Percentiles rank a stretch among this genome's conserved stretches.
Conservation (phyloP, 2,113 vertebrate species). For the Bungarus multicinctus region DNA sequence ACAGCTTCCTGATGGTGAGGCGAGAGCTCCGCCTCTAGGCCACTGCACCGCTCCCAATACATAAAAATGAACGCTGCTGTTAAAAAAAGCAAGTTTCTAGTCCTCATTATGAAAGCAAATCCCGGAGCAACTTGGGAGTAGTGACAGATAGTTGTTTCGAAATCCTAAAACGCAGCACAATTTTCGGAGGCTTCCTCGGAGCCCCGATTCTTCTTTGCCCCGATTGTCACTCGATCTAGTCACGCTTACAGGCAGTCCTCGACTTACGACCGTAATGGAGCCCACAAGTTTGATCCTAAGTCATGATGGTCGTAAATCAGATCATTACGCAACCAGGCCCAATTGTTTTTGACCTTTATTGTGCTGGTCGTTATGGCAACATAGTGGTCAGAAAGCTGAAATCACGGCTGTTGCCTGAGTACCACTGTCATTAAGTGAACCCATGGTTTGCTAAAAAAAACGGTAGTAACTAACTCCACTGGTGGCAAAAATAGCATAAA, state of each 20-base stretch:
- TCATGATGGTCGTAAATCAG: background rate
- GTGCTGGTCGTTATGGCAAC: background rate
- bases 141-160: rapidly evolving
- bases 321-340: background rate
- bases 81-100: background rate
- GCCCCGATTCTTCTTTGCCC: background rate
- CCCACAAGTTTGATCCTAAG: background rate
- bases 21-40: too few species aligned
- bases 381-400: too few species aligned
- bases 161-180: background rate
- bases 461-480: too few species aligned
- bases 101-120: background rate
- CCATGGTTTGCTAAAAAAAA: too few species aligned
- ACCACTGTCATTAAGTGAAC: too few species aligned
- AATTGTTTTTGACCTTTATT: background rate
- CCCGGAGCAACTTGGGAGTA: background rate
- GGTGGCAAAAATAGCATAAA: too few species aligned
- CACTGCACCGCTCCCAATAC: too few species aligned
- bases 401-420: too few species aligned
- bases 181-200: background rate
- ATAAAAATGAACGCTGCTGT: background rate
- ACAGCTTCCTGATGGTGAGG: too few species aligned
- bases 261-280: background rate
- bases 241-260: background rate
- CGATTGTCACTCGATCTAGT: background rate